These are phyloP conservation scores for Pseudorasbora parva DNA, from an alignment of 2,113 vertebrate species.

Conservation along the genomic window DNA sequence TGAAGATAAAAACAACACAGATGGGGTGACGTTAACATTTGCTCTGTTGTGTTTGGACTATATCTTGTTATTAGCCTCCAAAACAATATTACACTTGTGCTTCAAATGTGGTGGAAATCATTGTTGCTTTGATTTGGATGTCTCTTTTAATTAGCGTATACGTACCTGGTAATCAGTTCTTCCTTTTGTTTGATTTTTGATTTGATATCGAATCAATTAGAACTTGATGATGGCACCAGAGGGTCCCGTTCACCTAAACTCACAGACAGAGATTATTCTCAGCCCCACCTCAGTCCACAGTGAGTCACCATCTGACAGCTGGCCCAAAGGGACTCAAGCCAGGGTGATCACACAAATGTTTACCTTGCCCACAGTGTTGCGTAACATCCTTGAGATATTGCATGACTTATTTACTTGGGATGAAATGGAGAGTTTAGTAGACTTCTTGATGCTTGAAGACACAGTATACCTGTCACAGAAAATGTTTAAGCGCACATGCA, in stretches of 20 bases:
- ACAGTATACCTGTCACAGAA: not conserved
- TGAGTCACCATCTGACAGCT: constrained; percentile 1
- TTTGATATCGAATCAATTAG: not conserved
- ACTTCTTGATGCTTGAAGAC: not conserved
- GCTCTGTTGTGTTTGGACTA: not conserved
- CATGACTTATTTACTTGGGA: not conserved
- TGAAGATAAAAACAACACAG: constrained; percentile 3
- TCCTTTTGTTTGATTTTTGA: not conserved
- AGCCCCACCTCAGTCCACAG: not conserved
- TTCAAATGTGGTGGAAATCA: not conserved
- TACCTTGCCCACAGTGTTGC: constrained; percentile 9
- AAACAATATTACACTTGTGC: not conserved
- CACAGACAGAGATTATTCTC: not conserved
- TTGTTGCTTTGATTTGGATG: not conserved
- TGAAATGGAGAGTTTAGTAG: not conserved
- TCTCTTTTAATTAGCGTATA: not conserved
- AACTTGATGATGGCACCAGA: not conserved
- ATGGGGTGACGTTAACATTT: constrained; percentile 6
- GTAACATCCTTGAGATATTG: not conserved
- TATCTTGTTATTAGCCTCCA: not conserved
- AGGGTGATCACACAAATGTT: not conserved
- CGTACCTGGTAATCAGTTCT: not conserved
- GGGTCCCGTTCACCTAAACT: not conserved
- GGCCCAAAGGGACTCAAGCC: not conserved
- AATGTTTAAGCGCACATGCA: not conserved